A percentile compares a stretch with the other conserved stretches of the same genome.
These are phyloP conservation scores for Stenichneumon culpator DNA, from an alignment of 2,888 invertebrate genomes.

Conservation along the genomic window DNA sequence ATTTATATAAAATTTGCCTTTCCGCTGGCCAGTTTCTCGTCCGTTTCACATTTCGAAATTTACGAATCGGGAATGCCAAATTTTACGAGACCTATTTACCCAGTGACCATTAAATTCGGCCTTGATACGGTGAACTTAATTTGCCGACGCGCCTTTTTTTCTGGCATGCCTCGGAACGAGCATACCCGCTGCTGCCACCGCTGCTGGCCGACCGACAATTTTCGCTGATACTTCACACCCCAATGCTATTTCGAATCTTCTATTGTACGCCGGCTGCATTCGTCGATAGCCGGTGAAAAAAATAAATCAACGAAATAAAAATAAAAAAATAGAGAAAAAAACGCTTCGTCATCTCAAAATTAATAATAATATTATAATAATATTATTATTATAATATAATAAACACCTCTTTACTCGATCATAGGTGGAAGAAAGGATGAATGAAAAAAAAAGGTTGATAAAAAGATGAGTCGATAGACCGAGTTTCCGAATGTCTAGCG, in stretches of 20 bases:
- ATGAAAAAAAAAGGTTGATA: not conserved
- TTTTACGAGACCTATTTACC: conserved; percentile 34
- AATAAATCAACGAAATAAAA: too few relatives aligned
- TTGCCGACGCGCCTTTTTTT: conserved; percentile 40
- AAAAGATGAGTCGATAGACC: not conserved
- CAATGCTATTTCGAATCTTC: conserved; percentile 49
- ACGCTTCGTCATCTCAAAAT: not conserved
- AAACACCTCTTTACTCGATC: too few relatives aligned
- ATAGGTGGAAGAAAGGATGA: too few relatives aligned
- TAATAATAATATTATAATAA: not conserved
- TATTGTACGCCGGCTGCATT: conserved; percentile 11
- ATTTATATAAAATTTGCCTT: not conserved
- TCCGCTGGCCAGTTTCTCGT: not conserved
- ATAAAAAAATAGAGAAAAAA: not conserved
- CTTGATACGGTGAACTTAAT: conserved; percentile 56
- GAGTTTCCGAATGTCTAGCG: not conserved
- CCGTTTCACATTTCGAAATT: conserved; percentile 10
- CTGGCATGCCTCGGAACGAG: conserved; percentile 25
- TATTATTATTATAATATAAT: too few relatives aligned
- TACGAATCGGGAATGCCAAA: conserved; percentile 44
- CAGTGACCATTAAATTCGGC: conserved; percentile 45
- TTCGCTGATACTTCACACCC: conserved; percentile 37
- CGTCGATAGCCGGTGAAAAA: conserved; percentile 6
- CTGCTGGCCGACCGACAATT: conserved; percentile 55
- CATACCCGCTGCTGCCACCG: conserved; percentile 24